A percentile compares a stretch with the other conserved stretches of the same genome.
phyloP scores from a whole-genome alignment of 2,797 vertebrate species.

The Acanthurus lineatus region DNA sequence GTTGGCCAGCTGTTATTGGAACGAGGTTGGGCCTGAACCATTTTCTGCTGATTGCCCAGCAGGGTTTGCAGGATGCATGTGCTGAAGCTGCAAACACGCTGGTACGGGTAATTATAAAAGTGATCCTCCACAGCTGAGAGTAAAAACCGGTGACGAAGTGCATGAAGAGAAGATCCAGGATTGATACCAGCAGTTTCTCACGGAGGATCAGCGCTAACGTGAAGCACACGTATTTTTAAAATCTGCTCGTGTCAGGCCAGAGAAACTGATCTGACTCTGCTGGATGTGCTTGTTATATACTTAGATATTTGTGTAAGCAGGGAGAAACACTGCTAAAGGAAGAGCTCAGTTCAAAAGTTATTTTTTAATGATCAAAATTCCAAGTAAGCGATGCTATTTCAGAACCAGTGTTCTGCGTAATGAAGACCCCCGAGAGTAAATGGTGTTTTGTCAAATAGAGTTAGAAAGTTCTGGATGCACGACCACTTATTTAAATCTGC shows the following conservation, averaged over 20 bases:
- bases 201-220: not conserved
- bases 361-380: not conserved
- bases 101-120: slow-evolving; percentile 8
- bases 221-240: not conserved
- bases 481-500: not conserved
- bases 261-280: not conserved
- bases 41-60: slow-evolving; percentile 6
- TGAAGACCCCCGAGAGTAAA: not conserved
- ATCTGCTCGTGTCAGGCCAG: not conserved
- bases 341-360: not conserved
- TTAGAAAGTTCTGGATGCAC: not conserved
- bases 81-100: slow-evolving; percentile 25
- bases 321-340: not conserved
- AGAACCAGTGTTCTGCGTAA: not conserved
- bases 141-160: not conserved
- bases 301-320: not conserved
- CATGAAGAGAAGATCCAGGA: not conserved
- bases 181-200: slow-evolving; percentile 4
- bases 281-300: not conserved
- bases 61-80: slow-evolving; percentile 6
- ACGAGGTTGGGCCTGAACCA: not conserved
- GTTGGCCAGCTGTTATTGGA: slow-evolving; percentile 14
- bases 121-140: not conserved
- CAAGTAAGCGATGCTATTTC: not conserved
- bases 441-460: not conserved